These are phyloP conservation scores for Channa striata DNA, from an alignment of 2,797 vertebrate genomes.

Conservation along the genomic window DNA sequence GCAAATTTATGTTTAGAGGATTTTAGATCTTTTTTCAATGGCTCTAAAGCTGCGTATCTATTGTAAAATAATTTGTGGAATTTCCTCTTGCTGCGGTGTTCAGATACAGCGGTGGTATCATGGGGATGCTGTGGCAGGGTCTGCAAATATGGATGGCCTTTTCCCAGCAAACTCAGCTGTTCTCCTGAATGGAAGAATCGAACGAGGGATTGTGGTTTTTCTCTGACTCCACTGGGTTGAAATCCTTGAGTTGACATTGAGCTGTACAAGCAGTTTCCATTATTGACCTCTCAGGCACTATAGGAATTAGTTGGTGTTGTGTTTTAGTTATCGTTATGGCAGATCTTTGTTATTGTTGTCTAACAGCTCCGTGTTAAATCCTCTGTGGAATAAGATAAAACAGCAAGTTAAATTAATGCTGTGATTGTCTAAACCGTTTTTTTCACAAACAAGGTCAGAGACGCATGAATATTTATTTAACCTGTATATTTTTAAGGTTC, in stretches of 20 bases:
- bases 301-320: conserved; percentile 21
- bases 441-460: conserved; percentile 43
- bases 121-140: conserved; percentile 41
- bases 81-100: conserved; percentile 53
- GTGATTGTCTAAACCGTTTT: conserved; percentile 5
- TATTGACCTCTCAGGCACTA: conserved; percentile 50
- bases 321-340: conserved; percentile 32
- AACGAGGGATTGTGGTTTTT: conserved; percentile 32
- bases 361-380: conserved; percentile 16
- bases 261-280: conserved; percentile 61
- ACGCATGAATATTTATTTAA: conserved; percentile 38
- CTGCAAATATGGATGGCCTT: conserved; percentile 67
- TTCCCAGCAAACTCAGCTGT: conserved; percentile 55
- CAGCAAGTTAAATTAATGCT: not conserved
- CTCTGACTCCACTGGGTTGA: conserved; percentile 55
- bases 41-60: conserved; percentile 55
- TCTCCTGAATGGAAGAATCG: conserved; percentile 48
- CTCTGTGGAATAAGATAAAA: conserved; percentile 27
- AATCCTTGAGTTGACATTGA: conserved; percentile 75
- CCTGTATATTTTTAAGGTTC: conserved; percentile 6
- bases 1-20: conserved; percentile 75
- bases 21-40: conserved; percentile 60
- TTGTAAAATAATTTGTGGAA: conserved; percentile 74
- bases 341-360: conserved; percentile 29
- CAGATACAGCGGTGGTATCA: conserved; percentile 56